Evolutionary conservation across 1,140 invertebrate species (phyloP).

Genomic region (Heliconius himera): DNA sequence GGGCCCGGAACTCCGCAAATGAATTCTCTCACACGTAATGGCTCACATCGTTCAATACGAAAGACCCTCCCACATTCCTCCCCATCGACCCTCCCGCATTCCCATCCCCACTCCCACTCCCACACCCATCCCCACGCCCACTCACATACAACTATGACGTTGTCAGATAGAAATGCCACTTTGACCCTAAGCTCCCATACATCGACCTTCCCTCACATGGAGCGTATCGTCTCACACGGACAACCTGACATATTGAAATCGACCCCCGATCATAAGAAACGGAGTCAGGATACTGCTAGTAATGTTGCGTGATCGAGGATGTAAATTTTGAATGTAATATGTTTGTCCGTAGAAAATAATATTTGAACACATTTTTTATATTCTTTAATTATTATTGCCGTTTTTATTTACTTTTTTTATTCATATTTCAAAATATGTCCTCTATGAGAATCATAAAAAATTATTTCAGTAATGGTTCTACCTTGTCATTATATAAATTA

Average conservation of each 20-base stretch:
- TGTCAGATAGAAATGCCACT: constrained; percentile 73
- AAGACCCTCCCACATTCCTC: constrained; percentile 69
- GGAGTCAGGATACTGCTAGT: constrained; percentile 81
- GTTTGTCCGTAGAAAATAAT: background rate
- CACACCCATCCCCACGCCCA: constrained; percentile 12
- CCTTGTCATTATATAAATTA: too few relatives aligned
- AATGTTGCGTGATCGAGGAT: constrained; percentile 77
- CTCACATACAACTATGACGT: constrained; percentile 57
- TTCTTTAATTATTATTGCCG: too few relatives aligned
- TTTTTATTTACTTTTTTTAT: too few relatives aligned
- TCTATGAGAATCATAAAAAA: too few relatives aligned
- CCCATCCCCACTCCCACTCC: constrained; percentile 63
- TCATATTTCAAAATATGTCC: too few relatives aligned
- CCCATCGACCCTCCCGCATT: constrained; percentile 62
- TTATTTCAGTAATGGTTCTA: too few relatives aligned
- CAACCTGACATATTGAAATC: constrained; percentile 93
- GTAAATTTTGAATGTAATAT: constrained; percentile 27
- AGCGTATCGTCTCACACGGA: constrained; percentile 76
- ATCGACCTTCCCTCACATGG: constrained; percentile 66
- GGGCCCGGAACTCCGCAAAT: constrained; percentile 91
- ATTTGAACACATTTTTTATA: background rate
- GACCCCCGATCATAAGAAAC: constrained; percentile 89
- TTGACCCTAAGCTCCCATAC: constrained; percentile 75
- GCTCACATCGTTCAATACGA: constrained; percentile 82
- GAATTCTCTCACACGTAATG: constrained; percentile 90